These are phyloP conservation scores for Vanessa atalanta DNA, from an alignment of 1,140 invertebrate species.

Conservation along the genomic window DNA sequence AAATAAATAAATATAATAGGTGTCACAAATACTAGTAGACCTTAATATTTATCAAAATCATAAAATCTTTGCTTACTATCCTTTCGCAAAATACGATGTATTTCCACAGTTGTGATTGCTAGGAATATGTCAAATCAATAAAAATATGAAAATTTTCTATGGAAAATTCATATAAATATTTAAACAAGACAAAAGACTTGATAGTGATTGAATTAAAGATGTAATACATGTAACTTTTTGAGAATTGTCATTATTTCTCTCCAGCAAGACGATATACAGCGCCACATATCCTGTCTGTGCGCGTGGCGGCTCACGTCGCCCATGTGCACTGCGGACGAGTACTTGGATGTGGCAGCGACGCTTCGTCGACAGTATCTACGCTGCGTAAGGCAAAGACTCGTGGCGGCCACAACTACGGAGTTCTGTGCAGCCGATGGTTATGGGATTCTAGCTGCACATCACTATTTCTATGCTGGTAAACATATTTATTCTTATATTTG, in stretches of 20 bases:
- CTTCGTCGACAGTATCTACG: slow-evolving; percentile 57
- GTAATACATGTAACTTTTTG: neutral
- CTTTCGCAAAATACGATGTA: too few relatives aligned
- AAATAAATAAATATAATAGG: neutral
- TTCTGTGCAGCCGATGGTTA: slow-evolving; percentile 86
- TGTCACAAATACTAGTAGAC: too few relatives aligned
- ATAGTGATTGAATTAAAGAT: too few relatives aligned
- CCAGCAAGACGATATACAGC: slow-evolving; percentile 67
- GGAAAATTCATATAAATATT: too few relatives aligned
- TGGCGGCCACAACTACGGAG: slow-evolving; percentile 62
- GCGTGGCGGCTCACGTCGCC: slow-evolving; percentile 61
- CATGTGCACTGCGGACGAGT: slow-evolving; percentile 44
- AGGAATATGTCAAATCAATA: too few relatives aligned
- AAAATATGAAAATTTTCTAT: too few relatives aligned
- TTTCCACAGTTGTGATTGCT: neutral
- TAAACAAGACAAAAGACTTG: too few relatives aligned
- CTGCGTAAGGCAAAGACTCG: slow-evolving; percentile 44
- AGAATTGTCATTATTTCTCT: neutral
- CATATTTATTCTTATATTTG: neutral
- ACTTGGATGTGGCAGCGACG: slow-evolving; percentile 46
- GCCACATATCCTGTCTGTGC: slow-evolving; percentile 64
- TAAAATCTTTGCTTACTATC: too few relatives aligned
- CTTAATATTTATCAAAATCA: too few relatives aligned
- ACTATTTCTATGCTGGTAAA: slow-evolving; percentile 86
- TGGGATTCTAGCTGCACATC: slow-evolving; percentile 87